Evolutionary conservation across 2,888 invertebrate genomes (phyloP), one percentile per base, ranked within the genome.

Genomic region (Sesamia inferens): DNA sequence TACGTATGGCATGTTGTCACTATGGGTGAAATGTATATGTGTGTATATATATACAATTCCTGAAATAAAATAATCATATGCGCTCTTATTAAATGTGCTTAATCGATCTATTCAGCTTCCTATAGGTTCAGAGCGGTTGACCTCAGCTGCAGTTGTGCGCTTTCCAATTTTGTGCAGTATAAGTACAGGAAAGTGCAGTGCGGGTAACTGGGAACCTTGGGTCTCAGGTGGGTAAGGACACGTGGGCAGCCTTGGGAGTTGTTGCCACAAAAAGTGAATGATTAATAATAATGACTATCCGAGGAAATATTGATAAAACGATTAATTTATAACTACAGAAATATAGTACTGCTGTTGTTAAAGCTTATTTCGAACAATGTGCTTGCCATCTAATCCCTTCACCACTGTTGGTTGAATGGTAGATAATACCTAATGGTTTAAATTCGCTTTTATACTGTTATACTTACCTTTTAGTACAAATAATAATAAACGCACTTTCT

Each of bases 71-170:
- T 39, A 5, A 39, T 39, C 3, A 31, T 31, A 31, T 31, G 31
- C 31, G 31, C 31, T 31, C 13, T 65, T 64, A 39, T 66, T 55
- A 72, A 51, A 72, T 19, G 11, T 24, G 31, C 39, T 1, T n/a
- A 51, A 31, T 22, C 42, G 14, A 65, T 76, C 44, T 47, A 75
- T 44, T 69, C 70, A 57, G 68, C 69, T 80, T 83, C 76, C 69
- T 80, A 76, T 47, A 79, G 68, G 65, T 74, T 54, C 57, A 68
- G 63, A 83, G 80, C 19, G 59, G 79, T 73, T 69, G 74, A 59
- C 79, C 79, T 80, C 73, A 42, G 55, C 65, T 66, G 75, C 74
- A 68, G 80, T 74, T 62, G 83, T 55, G 74, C 13, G 65, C 80
- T 77, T 82, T 79, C 69, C 66, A 82, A 68, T 55, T 16, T 47